Conservation (phyloP, 1,140 invertebrate species). For the Ips nitidus region DNA sequence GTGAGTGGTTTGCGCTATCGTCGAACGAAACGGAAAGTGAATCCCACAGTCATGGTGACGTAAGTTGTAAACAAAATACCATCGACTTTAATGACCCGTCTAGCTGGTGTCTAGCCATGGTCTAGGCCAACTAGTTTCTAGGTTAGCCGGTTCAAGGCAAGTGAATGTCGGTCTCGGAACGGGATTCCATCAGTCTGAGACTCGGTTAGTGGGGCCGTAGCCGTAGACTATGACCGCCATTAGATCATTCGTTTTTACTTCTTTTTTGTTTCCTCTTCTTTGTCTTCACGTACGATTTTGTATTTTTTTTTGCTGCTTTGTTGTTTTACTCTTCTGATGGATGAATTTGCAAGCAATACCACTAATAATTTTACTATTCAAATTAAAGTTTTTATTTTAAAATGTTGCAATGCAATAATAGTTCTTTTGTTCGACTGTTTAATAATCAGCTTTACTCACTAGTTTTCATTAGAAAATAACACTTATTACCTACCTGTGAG, state of each 20-base stretch:
- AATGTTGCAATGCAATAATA: too few species aligned
- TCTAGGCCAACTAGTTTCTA: constrained; percentile 40
- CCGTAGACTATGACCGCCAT: constrained; percentile 5
- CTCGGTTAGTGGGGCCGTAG: constrained; percentile 4
- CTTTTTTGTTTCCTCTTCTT: too few species aligned
- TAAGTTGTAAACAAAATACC: constrained; percentile 36
- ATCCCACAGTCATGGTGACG: constrained; percentile 32
- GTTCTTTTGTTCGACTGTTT: too few species aligned
- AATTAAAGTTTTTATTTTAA: too few species aligned
- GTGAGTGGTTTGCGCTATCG: neutral
- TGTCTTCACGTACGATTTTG: too few species aligned
- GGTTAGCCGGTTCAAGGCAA: constrained; percentile 27
- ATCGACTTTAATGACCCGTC: constrained; percentile 35
- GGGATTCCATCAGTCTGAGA: constrained; percentile 1
- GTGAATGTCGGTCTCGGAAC: constrained; percentile 21
- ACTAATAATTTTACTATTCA: too few species aligned
- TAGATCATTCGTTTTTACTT: neutral
- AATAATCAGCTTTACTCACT: too few species aligned
- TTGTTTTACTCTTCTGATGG: too few species aligned
- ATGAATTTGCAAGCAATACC: too few species aligned
- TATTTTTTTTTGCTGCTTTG: too few species aligned
- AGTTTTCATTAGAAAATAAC: too few species aligned
- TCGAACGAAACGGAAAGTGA: constrained; percentile 29
- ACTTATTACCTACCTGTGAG: too few species aligned
- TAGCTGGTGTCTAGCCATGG: constrained; percentile 36